phyloP scores from a whole-genome alignment of 2,888 invertebrate species.

The Metopia argyrocephala region DNA sequence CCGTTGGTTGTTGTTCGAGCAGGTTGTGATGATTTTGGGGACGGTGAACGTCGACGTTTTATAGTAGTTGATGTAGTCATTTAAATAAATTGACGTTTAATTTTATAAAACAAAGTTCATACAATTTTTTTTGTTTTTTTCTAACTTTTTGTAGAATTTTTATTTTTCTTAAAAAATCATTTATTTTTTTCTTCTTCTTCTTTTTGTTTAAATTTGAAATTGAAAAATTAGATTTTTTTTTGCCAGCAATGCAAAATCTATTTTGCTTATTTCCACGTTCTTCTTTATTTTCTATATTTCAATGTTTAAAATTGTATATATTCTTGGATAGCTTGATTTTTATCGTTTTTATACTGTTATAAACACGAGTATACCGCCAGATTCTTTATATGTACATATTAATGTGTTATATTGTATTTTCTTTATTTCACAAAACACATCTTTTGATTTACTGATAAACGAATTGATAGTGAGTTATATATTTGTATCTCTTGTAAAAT shows the following conservation, averaged over 20 bases:
- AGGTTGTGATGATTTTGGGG: conserved; percentile 59
- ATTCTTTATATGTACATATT: not conserved
- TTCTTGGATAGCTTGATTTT: conserved; percentile 8
- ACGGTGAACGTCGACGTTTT: conserved; percentile 67
- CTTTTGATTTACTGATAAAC: conserved; percentile 21
- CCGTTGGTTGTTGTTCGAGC: conserved; percentile 58
- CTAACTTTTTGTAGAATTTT: too few relatives aligned
- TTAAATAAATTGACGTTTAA: conserved; percentile 8
- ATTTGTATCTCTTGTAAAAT: not conserved
- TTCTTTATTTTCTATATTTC: not conserved
- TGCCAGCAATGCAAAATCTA: conserved; percentile 47
- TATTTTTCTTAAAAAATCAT: conserved; percentile 3
- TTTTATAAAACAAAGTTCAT: too few relatives aligned
- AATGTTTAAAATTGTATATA: conserved; percentile 1
- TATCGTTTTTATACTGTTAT: not conserved
- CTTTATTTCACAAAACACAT: not conserved
- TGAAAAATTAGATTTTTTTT: conserved; percentile 18
- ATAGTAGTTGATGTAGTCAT: conserved; percentile 71
- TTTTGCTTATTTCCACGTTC: conserved; percentile 24
- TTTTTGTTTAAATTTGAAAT: not conserved
- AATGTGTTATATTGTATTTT: conserved; percentile 13
- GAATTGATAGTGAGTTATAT: conserved; percentile 31
- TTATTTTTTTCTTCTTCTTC: conserved; percentile 9
- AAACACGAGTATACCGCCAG: not conserved
- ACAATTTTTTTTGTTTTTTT: too few relatives aligned